Percentiles rank a stretch among this genome's conserved stretches.
These are phyloP conservation scores for Sarcoramphus papa DNA, from an alignment of 2,797 vertebrate species.

Conservation along the genomic window DNA sequence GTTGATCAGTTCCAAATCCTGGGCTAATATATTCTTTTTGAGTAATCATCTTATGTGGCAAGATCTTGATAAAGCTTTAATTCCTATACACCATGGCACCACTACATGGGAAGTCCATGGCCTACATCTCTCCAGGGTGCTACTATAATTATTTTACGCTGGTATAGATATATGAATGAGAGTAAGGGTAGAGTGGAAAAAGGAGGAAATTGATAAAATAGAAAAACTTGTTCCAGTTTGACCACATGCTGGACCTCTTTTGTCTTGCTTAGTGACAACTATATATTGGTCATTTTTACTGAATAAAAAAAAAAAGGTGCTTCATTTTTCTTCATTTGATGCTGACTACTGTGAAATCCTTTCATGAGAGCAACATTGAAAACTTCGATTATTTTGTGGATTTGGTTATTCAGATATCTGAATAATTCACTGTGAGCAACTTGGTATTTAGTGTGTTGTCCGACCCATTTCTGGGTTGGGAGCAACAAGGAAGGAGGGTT, in stretches of 20 bases:
- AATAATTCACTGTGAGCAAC: neutral
- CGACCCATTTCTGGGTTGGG: neutral
- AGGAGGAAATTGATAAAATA: neutral
- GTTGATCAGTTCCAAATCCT: neutral
- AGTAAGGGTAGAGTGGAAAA: neutral
- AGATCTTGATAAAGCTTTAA: neutral
- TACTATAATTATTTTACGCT: neutral
- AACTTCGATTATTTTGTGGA: neutral
- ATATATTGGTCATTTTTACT: neutral
- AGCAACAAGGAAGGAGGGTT: neutral
- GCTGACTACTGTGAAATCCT: neutral
- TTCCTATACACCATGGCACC: neutral
- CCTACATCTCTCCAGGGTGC: neutral
- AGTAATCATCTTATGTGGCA: neutral
- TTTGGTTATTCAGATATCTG: neutral
- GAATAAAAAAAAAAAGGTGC: neutral
- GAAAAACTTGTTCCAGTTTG: neutral
- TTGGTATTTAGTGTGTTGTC: neutral
- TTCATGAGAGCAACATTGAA: accelerated
- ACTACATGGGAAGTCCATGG: neutral
- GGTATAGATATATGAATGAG: neutral
- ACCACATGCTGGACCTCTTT: neutral
- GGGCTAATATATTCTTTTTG: neutral
- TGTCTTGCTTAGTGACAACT: neutral
- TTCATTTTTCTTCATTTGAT: neutral